Conservation (phyloP, 2,797 vertebrate species). For the Naso thynnoides region DNA sequence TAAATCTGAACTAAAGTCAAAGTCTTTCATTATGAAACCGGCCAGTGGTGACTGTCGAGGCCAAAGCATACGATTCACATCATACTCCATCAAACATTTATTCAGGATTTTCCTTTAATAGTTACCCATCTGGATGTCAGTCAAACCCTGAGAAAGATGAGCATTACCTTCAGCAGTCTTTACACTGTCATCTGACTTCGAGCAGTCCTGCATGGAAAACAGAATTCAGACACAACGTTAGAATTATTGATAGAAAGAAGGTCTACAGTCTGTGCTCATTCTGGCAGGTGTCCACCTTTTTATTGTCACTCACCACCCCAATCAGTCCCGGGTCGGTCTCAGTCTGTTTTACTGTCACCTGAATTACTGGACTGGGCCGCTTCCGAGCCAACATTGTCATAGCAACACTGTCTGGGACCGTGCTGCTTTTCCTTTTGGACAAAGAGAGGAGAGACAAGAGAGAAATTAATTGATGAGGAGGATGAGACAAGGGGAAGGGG, state of each 20-base stretch:
- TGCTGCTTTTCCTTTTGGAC: slow-evolving; percentile 84
- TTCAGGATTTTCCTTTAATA: neutral
- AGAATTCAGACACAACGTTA: slow-evolving; percentile 38
- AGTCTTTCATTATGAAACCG: neutral
- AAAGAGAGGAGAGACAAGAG: slow-evolving; percentile 9
- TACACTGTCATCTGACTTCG: slow-evolving; percentile 79
- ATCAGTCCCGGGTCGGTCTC: slow-evolving; percentile 84
- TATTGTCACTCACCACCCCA: slow-evolving; percentile 80
- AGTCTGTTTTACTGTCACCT: slow-evolving; percentile 88
- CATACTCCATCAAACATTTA: neutral
- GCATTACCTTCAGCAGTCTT: slow-evolving; percentile 78
- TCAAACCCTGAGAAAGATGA: slow-evolving; percentile 28
- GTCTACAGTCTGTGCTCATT: neutral
- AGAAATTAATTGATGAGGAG: slow-evolving; percentile 18
- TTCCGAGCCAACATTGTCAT: slow-evolving; percentile 82
- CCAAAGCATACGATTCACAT: neutral
- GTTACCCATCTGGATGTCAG: slow-evolving; percentile 3
- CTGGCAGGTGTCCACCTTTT: neutral
- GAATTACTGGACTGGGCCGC: slow-evolving; percentile 88
- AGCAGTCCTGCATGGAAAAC: slow-evolving; percentile 77
- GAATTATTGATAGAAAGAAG: slow-evolving; percentile 1
- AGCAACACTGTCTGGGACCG: slow-evolving; percentile 81
- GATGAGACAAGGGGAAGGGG: neutral
- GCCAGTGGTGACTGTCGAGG: neutral
- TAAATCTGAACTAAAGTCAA: neutral